Base-by-base conservation (phyloP, 2,113 vertebrate species). In the Struthio camelus region DNA sequence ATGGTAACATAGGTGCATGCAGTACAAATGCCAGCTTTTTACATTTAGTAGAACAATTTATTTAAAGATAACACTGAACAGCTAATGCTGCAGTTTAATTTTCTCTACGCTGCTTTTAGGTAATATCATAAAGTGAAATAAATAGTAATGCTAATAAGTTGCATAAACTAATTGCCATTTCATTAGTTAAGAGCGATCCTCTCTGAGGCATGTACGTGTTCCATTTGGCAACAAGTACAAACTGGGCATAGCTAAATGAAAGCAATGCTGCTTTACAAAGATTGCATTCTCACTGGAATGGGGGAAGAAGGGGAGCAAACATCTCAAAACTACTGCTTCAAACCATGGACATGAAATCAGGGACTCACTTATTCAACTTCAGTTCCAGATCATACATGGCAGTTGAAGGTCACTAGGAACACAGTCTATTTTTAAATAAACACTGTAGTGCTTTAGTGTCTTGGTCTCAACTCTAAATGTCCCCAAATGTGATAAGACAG, bases 1-100 rank as follows among this genome's bases (percentile, higher is more conserved):
- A 97, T 97, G 98, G 97, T 98, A 97, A 97, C 97, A 98, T 98
- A 98, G 98, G 98, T 98, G 96, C 97, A 95, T 67, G 90, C 87
- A 80, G 89, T 92, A 97, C 97, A 97, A 97, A 97, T 95, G 97
- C 96, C 81, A 97, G 92, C 73, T 96, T 98, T 97, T 97, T 92
- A 90, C 95, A 95, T 94, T 96, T 93, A 91, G 92, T 84, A 93
- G 94, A 88, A 97, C 25, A 69, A 95, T 97, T 98, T 96, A 97
- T 97, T 97, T 98, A 96, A 98, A 96, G 90, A 90, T 75, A 87
- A 92, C 95, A 97, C 78, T 93, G 95, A 97, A 97, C 95, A 94
- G 96, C 97, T 96, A 94, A 96, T 85, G 91, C 88, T 83, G 81
- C 66, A 54, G 81, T 92, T 97, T 77, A 93, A 87, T 90, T 96